Evolutionary conservation across 2,113 vertebrate species (phyloP).

Genomic region (Colinus virginianus): DNA sequence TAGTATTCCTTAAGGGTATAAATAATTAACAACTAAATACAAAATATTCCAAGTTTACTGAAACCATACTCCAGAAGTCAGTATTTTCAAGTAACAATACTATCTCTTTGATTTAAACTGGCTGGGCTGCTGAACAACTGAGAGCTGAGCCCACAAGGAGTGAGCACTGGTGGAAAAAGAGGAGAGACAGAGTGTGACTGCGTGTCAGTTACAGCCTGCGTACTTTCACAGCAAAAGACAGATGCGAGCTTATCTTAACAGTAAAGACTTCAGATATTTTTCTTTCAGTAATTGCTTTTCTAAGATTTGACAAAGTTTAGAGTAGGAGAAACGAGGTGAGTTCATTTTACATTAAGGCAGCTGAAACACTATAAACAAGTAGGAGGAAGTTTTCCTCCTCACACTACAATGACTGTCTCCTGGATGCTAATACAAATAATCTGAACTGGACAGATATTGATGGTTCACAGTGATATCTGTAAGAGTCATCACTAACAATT

Average conservation of each 20-base stretch:
- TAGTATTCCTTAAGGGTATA: not conserved
- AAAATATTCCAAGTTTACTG: not conserved
- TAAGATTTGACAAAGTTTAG: not conserved
- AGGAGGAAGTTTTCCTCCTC: not conserved
- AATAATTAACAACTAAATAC: conserved; percentile 1
- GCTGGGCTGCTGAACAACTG: not conserved
- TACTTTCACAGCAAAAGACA: not conserved
- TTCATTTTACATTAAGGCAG: not conserved
- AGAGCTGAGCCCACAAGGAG: not conserved
- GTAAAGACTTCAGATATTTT: not conserved
- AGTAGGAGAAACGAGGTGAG: not conserved
- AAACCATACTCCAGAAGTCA: not conserved
- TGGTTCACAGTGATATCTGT: not conserved
- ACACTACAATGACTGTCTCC: not conserved
- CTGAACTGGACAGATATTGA: not conserved
- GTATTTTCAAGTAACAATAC: not conserved
- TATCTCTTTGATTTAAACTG: not conserved
- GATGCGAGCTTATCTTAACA: not conserved
- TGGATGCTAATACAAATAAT: not conserved
- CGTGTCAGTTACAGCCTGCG: fast-evolving
- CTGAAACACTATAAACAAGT: not conserved
- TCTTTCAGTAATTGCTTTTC: not conserved
- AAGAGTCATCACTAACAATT: not conserved
- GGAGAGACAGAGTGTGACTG: not conserved
- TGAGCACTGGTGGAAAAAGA: not conserved